Percentiles rank a stretch among this genome's conserved stretches.
phyloP scores from a whole-genome alignment of 2,797 vertebrate genomes.

The Sebastes iracundus region DNA sequence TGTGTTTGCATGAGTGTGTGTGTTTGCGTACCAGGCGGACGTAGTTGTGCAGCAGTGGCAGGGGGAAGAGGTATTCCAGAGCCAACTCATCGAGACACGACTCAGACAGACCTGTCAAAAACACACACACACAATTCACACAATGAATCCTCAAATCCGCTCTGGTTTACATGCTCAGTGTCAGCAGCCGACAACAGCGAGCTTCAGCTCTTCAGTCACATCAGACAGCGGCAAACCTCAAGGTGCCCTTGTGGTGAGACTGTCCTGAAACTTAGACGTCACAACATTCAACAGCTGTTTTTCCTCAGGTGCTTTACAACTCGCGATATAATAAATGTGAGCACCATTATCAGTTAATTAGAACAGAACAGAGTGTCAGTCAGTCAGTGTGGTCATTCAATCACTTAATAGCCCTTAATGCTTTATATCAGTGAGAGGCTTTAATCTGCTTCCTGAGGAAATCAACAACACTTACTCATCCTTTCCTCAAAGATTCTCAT shows the following conservation, averaged over 20 bases:
- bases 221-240: background rate
- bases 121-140: slow-evolving; percentile 17
- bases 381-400: background rate
- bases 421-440: background rate
- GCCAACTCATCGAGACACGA: slow-evolving; percentile 90
- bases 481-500: background rate
- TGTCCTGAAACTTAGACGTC: background rate
- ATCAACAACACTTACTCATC: background rate
- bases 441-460: slow-evolving; percentile 2
- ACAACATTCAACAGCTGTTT: background rate
- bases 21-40: slow-evolving; percentile 88
- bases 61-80: slow-evolving; percentile 90
- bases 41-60: slow-evolving; percentile 93
- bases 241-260: slow-evolving; percentile 14
- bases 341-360: background rate
- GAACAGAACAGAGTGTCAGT: background rate
- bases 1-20: slow-evolving; percentile 15
- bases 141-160: slow-evolving; percentile 33
- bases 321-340: background rate
- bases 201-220: background rate
- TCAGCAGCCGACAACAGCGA: background rate
- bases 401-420: background rate
- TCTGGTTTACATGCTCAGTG: slow-evolving; percentile 8
- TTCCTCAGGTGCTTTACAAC: background rate
- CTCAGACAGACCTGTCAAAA: slow-evolving; percentile 88